These are phyloP conservation scores for Ectemnius continuus DNA, from an alignment of 2,888 invertebrate species.

Conservation along the genomic window DNA sequence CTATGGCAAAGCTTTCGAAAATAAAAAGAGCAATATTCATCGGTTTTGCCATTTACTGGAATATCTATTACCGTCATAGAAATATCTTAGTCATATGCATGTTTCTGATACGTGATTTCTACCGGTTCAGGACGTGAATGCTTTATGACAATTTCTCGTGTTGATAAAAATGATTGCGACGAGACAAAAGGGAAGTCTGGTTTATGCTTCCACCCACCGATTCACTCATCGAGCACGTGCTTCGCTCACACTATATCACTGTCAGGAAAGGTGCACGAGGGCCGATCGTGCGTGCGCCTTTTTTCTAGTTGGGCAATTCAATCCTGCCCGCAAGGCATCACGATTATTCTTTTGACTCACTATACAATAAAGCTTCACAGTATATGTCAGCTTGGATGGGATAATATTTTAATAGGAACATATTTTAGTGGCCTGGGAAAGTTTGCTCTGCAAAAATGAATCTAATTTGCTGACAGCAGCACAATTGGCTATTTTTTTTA, in stretches of 20 bases:
- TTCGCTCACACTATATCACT: background rate
- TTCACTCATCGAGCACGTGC: constrained; percentile 10
- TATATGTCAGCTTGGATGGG: too few relatives aligned
- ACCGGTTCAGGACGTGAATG: constrained; percentile 38
- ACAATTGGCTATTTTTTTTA: too few relatives aligned
- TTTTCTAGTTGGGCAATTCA: background rate
- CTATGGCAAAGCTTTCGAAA: background rate
- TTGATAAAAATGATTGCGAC: constrained; percentile 14
- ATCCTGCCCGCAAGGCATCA: background rate
- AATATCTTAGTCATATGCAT: constrained; percentile 16
- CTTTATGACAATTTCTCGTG: constrained; percentile 25
- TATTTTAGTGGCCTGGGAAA: too few relatives aligned
- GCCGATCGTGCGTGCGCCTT: constrained; percentile 5
- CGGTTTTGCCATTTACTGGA: constrained; percentile 2
- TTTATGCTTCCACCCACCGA: background rate
- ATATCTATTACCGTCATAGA: background rate
- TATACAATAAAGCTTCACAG: too few relatives aligned
- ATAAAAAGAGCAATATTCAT: background rate
- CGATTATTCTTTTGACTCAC: too few relatives aligned
- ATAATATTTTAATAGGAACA: too few relatives aligned
- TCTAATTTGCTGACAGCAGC: too few relatives aligned
- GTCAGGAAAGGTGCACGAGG: background rate
- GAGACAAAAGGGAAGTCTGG: background rate
- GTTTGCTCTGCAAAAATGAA: too few relatives aligned
- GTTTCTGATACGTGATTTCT: constrained; percentile 36